phyloP scores from a whole-genome alignment of 2,797 vertebrate genomes.

The Tamandua tetradactyla region DNA sequence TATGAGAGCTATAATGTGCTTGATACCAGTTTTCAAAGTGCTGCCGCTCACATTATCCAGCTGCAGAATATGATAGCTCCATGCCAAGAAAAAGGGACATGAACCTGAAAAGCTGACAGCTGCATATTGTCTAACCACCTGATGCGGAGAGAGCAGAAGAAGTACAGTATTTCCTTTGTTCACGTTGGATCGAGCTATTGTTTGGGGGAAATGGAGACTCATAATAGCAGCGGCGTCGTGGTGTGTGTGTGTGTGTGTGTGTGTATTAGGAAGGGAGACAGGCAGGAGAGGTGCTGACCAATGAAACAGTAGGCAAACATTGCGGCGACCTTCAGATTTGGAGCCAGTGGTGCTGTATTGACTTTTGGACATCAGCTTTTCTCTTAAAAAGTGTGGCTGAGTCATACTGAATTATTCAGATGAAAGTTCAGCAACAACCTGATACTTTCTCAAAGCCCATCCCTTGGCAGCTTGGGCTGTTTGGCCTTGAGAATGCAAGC shows the following conservation, averaged over 20 bases:
- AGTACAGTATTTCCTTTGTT: neutral
- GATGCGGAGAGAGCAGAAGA: neutral
- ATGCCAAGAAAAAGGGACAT: neutral
- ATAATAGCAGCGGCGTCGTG: rapidly evolving
- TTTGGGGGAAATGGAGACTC: neutral
- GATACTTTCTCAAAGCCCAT: neutral
- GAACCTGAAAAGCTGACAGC: constrained; percentile 11
- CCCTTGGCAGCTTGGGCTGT: neutral
- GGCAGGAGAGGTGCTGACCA: neutral
- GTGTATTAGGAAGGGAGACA: rapidly evolving
- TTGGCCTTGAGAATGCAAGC: constrained; percentile 6
- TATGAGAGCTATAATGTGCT: rapidly evolving
- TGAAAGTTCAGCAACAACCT: neutral
- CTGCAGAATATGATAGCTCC: neutral
- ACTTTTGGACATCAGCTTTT: neutral
- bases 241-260: too few species aligned
- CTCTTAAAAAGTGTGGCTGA: neutral
- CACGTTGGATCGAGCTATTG: neutral
- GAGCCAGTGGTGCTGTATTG: neutral
- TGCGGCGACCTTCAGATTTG: neutral
- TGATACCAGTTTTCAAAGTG: neutral
- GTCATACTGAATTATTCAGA: constrained; percentile 48
- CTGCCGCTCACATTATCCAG: neutral
- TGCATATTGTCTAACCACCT: neutral
- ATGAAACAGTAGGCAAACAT: rapidly evolving